These are phyloP conservation scores for Caenorhabditis macrosperma DNA, from an alignment of 2,888 invertebrate species.

Conservation along the genomic window DNA sequence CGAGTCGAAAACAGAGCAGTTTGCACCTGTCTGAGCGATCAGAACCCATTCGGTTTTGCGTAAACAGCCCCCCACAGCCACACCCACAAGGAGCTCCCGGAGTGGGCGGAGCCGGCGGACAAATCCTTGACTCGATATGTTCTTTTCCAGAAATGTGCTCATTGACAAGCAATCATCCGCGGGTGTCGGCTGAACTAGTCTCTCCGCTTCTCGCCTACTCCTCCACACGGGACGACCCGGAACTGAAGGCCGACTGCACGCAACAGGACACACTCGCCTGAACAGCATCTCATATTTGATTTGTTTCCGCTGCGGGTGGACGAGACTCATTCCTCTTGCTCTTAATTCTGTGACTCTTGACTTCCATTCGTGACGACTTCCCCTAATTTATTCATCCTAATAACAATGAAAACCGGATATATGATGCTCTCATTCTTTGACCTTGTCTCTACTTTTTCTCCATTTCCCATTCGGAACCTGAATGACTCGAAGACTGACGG, in stretches of 20 bases:
- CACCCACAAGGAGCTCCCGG: slow-evolving; percentile 15
- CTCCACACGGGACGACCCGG: slow-evolving; percentile 24
- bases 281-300: slow-evolving; percentile 46
- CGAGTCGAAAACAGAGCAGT: slow-evolving; percentile 1
- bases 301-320: slow-evolving; percentile 46
- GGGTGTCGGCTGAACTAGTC: slow-evolving; percentile 38
- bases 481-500: too few relatives aligned
- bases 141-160: slow-evolving; percentile 55
- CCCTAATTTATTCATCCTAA: slow-evolving; percentile 40
- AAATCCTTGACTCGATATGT: slow-evolving; percentile 20
- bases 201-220: slow-evolving; percentile 39
- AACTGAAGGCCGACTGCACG: slow-evolving; percentile 28
- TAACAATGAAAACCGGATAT: slow-evolving; percentile 48
- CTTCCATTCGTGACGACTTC: slow-evolving; percentile 19
- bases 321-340: slow-evolving; percentile 25
- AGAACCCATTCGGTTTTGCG: slow-evolving; percentile 8
- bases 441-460: slow-evolving; percentile 12
- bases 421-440: slow-evolving; percentile 37
- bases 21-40: slow-evolving; percentile 23
- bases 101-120: slow-evolving; percentile 19
- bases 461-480: background rate
- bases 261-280: slow-evolving; percentile 29
- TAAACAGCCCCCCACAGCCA: slow-evolving; percentile 27
- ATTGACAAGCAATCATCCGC: slow-evolving; percentile 6
- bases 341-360: background rate